Conservation (phyloP, 1,140 invertebrate species). For the Gyrodactylus salaris region DNA sequence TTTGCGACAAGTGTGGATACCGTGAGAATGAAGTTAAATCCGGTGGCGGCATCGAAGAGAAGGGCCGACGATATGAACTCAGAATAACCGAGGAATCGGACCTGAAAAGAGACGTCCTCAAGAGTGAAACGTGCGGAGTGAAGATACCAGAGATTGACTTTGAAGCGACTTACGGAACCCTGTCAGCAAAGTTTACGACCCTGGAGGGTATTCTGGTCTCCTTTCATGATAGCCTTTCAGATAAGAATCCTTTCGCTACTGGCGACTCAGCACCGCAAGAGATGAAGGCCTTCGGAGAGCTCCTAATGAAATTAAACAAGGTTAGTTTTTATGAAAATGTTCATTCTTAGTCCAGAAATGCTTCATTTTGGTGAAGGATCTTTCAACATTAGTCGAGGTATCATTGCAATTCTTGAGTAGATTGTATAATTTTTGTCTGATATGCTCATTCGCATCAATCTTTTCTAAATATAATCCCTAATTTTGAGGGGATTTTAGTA, state of each 20-base stretch:
- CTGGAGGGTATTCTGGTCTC: constrained; percentile 36
- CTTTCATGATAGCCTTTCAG: constrained; percentile 26
- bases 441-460: too few species aligned
- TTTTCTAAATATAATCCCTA: too few species aligned
- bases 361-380: too few species aligned
- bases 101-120: constrained; percentile 58
- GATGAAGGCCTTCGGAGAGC: background rate
- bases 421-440: too few species aligned
- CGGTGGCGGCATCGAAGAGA: constrained; percentile 48
- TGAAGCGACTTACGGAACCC: constrained; percentile 39
- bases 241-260: constrained; percentile 31
- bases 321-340: too few species aligned
- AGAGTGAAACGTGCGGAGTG: constrained; percentile 65
- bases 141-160: constrained; percentile 59
- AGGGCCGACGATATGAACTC: constrained; percentile 42
- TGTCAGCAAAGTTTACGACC: constrained; percentile 77
- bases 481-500: too few species aligned
- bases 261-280: constrained; percentile 28
- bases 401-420: too few species aligned
- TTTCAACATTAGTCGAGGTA: too few species aligned
- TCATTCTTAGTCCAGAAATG: too few species aligned
- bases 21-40: constrained; percentile 77
- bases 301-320: background rate
- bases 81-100: constrained; percentile 36
- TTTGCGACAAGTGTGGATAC: constrained; percentile 54